These are phyloP conservation scores for Octodonta nipae DNA, from an alignment of 2,888 invertebrate species.

Conservation along the genomic window DNA sequence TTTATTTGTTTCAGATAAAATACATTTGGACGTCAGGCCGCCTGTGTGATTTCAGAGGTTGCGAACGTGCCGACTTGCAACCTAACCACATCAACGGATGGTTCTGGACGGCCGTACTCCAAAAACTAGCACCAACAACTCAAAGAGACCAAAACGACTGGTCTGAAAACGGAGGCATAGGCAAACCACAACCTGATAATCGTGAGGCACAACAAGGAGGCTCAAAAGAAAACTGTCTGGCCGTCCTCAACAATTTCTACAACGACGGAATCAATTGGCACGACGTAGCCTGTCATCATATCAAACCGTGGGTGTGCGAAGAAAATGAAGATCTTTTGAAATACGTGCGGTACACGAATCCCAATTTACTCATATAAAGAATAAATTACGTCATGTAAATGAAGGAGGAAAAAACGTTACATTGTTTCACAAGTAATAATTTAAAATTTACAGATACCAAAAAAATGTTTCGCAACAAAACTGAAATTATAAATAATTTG, in stretches of 20 bases:
- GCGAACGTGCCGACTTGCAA: constrained; percentile 71
- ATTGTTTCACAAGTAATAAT: no score
- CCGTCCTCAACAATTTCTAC: constrained; percentile 78
- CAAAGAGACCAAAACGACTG: constrained; percentile 76
- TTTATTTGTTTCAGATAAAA: constrained; percentile 58
- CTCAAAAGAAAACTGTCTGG: constrained; percentile 73
- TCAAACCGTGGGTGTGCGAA: constrained; percentile 78
- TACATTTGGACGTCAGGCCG: constrained; percentile 88
- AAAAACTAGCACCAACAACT: constrained; percentile 70
- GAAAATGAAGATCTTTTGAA: constrained; percentile 76
- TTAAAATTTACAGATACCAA: no score
- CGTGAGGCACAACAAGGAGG: constrained; percentile 63
- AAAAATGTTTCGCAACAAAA: no score
- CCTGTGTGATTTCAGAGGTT: constrained; percentile 80
- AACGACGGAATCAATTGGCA: constrained; percentile 86
- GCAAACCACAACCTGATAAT: constrained; percentile 78
- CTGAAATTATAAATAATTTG: no score
- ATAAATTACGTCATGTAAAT: neutral
- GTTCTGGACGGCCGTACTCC: constrained; percentile 84
- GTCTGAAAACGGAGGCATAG: constrained; percentile 76
- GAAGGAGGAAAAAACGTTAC: no score
- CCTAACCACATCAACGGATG: constrained; percentile 73
- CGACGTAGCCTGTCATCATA: constrained; percentile 80
- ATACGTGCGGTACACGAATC: constrained; percentile 57
- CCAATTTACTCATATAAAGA: constrained; percentile 54